These are phyloP conservation scores for Euthynnus affinis DNA, from an alignment of 2,797 vertebrate species.

Conservation along the genomic window DNA sequence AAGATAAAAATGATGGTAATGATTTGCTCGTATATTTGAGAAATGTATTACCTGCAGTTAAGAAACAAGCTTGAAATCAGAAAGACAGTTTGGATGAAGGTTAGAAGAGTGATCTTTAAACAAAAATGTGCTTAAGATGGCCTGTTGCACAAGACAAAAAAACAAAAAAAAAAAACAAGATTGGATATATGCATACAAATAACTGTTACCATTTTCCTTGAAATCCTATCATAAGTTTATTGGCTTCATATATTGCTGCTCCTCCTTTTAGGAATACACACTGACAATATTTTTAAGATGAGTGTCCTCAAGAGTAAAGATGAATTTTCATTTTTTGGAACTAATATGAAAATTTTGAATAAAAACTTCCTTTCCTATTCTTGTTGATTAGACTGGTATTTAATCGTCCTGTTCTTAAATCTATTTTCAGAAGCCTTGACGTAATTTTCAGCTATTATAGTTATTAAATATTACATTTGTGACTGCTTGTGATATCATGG, in stretches of 20 bases:
- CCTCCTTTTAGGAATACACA: not conserved
- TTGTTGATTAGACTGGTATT: slow-evolving; percentile 26
- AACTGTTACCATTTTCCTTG: not conserved
- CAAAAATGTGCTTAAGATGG: not conserved
- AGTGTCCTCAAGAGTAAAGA: not conserved
- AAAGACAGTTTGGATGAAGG: not conserved
- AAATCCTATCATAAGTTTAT: slow-evolving; percentile 1
- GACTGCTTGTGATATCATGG: slow-evolving; percentile 45
- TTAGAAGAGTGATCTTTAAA: not conserved
- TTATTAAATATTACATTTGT: slow-evolving; percentile 61
- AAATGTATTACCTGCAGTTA: not conserved
- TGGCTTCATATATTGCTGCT: not conserved
- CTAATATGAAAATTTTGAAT: slow-evolving; percentile 1
- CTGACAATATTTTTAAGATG: not conserved
- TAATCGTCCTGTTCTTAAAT: slow-evolving; percentile 36
- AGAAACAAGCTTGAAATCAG: not conserved
- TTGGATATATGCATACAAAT: not conserved
- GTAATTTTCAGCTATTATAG: slow-evolving; percentile 54
- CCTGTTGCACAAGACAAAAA: not conserved
- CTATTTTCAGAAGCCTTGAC: slow-evolving; percentile 49
- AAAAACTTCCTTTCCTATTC: slow-evolving; percentile 1
- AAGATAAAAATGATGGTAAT: slow-evolving; percentile 22
- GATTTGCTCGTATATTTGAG: not conserved
- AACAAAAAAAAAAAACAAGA: slow-evolving; percentile 9
- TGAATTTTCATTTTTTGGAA: not conserved